These are phyloP conservation scores for Creontiades dilutus DNA, from an alignment of 2,888 invertebrate species.

Conservation along the genomic window DNA sequence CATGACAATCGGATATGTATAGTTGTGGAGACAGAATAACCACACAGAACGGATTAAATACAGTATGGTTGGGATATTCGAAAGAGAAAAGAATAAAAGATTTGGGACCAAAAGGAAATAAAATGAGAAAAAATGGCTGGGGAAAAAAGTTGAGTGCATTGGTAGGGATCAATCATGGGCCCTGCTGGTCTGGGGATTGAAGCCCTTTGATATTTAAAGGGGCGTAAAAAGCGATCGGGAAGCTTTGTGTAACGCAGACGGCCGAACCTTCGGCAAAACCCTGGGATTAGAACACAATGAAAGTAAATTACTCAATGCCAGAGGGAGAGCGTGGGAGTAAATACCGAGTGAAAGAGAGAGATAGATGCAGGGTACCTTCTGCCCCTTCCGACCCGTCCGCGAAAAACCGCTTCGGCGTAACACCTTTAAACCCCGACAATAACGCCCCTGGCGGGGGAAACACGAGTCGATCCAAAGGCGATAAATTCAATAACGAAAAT, in stretches of 20 bases:
- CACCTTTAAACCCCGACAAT: constrained; percentile 35
- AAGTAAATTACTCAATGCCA: constrained; percentile 55
- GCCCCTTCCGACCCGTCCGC: background rate
- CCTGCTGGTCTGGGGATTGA: constrained; percentile 2
- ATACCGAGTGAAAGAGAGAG: background rate
- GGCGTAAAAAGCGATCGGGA: constrained; percentile 48
- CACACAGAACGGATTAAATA: background rate
- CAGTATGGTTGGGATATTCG: constrained; percentile 3
- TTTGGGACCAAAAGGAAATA: background rate
- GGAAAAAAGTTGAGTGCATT: constrained; percentile 23
- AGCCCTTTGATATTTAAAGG: constrained; percentile 54
- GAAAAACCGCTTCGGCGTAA: background rate
- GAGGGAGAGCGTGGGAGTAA: background rate
- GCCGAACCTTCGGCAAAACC: constrained; percentile 36
- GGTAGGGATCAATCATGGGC: constrained; percentile 33
- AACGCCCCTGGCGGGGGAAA: constrained; percentile 43
- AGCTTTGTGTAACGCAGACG: constrained; percentile 54
- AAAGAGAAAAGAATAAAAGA: background rate
- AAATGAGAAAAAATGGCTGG: background rate
- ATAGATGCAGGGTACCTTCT: background rate
- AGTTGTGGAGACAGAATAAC: constrained; percentile 5
- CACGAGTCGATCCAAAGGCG: constrained; percentile 55
- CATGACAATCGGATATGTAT: background rate
- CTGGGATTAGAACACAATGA: constrained; percentile 52
- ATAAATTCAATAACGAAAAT: constrained; percentile 59